These are phyloP conservation scores for Spatulosminthurus flaviceps DNA, from an alignment of 2,888 invertebrate genomes.

Conservation along the genomic window DNA sequence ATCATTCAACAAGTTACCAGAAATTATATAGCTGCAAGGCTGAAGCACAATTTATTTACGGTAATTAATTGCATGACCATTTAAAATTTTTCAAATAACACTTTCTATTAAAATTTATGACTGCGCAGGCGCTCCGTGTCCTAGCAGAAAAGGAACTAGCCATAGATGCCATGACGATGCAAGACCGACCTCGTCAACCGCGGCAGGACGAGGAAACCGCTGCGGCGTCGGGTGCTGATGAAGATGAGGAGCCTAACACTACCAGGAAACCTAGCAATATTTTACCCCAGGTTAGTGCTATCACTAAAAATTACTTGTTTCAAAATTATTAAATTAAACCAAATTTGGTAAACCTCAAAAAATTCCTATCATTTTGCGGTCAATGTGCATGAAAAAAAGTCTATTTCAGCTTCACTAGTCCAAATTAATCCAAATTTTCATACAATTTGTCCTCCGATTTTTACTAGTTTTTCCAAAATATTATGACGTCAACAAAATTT, in stretches of 20 bases:
- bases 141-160: constrained; percentile 61
- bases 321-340: no score
- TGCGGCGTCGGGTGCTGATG: constrained; percentile 3
- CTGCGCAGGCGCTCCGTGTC: constrained; percentile 59
- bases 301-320: no score
- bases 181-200: constrained; percentile 53
- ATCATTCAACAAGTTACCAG: constrained; percentile 53
- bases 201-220: constrained; percentile 51
- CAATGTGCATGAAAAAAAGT: no score
- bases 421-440: no score
- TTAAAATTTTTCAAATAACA: background rate
- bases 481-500: no score
- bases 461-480: no score
- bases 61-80: constrained; percentile 34
- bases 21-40: constrained; percentile 58
- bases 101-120: background rate
- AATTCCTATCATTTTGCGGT: no score
- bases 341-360: no score
- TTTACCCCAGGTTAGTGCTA: constrained; percentile 41
- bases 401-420: no score
- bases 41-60: constrained; percentile 61
- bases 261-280: constrained; percentile 26
- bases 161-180: constrained; percentile 50
- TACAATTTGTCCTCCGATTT: no score
- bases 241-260: constrained; percentile 32